These are phyloP conservation scores for Semnornis frantzii DNA, from an alignment of 2,113 vertebrate genomes.

Conservation along the genomic window DNA sequence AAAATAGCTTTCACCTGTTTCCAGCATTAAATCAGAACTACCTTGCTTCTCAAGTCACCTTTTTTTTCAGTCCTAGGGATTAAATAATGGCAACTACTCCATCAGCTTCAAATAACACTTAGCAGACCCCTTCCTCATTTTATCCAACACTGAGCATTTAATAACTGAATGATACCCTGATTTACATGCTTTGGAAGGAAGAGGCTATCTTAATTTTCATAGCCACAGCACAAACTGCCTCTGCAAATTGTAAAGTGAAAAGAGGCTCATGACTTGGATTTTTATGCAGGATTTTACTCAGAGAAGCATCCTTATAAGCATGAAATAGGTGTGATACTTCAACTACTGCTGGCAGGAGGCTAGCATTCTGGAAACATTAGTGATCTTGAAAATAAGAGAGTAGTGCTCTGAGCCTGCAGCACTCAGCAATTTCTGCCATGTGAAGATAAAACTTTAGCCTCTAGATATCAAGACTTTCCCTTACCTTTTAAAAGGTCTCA, in stretches of 20 bases:
- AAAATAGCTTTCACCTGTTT: background rate
- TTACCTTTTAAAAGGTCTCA: background rate
- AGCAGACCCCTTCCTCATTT: background rate
- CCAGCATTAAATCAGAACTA: background rate
- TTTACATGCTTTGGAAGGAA: background rate
- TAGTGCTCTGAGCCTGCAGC: background rate
- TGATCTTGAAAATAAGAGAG: background rate
- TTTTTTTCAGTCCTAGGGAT: background rate
- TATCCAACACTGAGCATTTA: background rate
- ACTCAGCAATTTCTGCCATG: background rate
- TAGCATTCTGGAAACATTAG: background rate
- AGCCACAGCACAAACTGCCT: background rate
- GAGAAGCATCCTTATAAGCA: background rate
- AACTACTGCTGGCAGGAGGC: background rate
- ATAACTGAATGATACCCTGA: no score
- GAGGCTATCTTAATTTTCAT: background rate
- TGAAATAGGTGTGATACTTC: background rate
- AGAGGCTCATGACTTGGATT: background rate
- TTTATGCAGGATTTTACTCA: background rate
- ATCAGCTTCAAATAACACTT: background rate
- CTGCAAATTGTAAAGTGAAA: fast-evolving
- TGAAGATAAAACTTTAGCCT: background rate
- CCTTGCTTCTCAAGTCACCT: background rate
- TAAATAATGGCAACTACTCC: background rate
- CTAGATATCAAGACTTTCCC: background rate